Base-by-base conservation (phyloP, 2,113 vertebrate genomes). In the Falco punctatus region DNA sequence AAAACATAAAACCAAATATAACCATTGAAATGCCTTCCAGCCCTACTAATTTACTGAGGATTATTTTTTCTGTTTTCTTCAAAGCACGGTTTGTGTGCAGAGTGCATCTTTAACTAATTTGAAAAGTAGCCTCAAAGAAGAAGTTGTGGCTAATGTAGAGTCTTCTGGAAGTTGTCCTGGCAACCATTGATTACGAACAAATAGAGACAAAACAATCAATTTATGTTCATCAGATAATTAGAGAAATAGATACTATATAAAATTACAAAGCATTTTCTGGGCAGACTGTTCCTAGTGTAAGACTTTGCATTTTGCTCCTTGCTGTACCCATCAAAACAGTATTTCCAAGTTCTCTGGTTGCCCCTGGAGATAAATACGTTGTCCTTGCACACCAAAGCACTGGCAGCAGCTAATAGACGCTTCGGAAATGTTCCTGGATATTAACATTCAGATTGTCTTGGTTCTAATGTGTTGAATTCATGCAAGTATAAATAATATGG, bases 381-480 rank as follows among this genome's bases (percentile, higher is more conserved):
- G 54, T 97, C 88, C 59, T 94, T 72, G 89, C 46, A 55, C 44
- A 84, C 92, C 82, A 66, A 78, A 97, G 66, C 72, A 77, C 72
- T 66, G 64, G 42, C 93, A 96, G 49, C 44, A 93, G 65, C 80
- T 86, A 90, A 89, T 58, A 92, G 91, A 75, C 21, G 46, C 64
- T 88, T 97, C 81, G 9, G 88, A 95, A 98, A 61, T 20, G 11
- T 82, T 87, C 74, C 92, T 94, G 89, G 82, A 77, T 93, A 95
- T 97, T 98, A 96, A 95, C 94, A 82, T 73, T 95, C 75, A 88
- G 91, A 88, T 96, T 93, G 93, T 91, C 94, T 98, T 86, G 88
- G 13, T 84, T 94, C 96, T 96, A 93, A 92, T 88, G 77, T 65
- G 90, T 66, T 97, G 95, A 97, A 66, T 92, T 81, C 52, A 93